Conservation (phyloP, 2,888 invertebrate genomes). For the Drosophila putrida region DNA sequence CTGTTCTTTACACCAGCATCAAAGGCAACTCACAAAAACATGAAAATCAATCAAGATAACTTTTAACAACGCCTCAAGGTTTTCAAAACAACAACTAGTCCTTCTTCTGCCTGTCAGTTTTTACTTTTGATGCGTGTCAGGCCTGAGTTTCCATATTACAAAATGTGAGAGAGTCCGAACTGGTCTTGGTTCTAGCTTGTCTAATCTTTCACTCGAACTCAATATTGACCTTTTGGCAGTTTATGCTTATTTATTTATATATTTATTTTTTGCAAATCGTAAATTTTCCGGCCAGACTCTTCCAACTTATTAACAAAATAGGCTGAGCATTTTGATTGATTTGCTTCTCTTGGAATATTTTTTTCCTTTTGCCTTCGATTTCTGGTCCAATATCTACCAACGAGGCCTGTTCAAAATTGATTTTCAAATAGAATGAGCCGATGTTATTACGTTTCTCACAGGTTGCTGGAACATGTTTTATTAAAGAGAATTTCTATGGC, state of each 20-base stretch:
- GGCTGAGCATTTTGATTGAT: constrained; percentile 65
- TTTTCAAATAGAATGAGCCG: constrained; percentile 38
- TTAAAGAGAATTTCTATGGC: constrained; percentile 29
- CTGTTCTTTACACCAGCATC: constrained; percentile 16
- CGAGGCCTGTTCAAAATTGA: constrained; percentile 42
- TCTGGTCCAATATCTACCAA: constrained; percentile 21
- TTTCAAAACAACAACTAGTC: constrained; percentile 21
- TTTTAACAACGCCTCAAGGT: constrained; percentile 28
- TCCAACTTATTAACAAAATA: constrained; percentile 40
- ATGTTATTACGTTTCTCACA: constrained; percentile 8
- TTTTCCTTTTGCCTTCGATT: constrained; percentile 13
- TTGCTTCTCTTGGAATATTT: constrained; percentile 35
- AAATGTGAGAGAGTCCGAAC: neutral
- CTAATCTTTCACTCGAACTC: constrained; percentile 28
- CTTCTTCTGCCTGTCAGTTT: constrained; percentile 33
- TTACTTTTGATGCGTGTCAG: constrained; percentile 44
- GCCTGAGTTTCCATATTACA: constrained; percentile 33
- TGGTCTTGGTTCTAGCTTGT: neutral
- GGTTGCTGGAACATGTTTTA: constrained; percentile 24
- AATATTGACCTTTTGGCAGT: constrained; percentile 21
- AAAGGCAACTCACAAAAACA: constrained; percentile 34
- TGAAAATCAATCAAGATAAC: constrained; percentile 43
- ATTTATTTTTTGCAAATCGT: constrained; percentile 31
- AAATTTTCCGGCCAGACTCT: constrained; percentile 18
- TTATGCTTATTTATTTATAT: constrained; percentile 48